phyloP scores from a whole-genome alignment of 2,113 vertebrate genomes.

The Aramus guarauna region DNA sequence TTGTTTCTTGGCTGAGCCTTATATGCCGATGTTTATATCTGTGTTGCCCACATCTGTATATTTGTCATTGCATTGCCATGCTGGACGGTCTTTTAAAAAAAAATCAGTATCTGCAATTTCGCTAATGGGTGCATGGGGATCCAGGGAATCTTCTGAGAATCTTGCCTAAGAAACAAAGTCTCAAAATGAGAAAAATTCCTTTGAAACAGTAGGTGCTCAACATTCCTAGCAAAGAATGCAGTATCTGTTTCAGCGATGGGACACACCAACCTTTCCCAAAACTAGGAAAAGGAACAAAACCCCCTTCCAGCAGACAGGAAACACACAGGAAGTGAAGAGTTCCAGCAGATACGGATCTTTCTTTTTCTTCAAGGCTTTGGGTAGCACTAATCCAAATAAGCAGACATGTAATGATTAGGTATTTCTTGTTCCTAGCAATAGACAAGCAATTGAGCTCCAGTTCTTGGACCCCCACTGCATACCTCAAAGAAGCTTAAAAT shows the following conservation, averaged over 20 bases:
- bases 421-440: background rate
- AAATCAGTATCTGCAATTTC: background rate
- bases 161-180: background rate
- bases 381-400: background rate
- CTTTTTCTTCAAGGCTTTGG: background rate
- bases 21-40: background rate
- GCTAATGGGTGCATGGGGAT: background rate
- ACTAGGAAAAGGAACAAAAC: background rate
- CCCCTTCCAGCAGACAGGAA: background rate
- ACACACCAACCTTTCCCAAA: background rate
- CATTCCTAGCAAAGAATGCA: background rate
- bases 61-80: background rate
- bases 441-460: background rate
- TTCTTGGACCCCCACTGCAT: background rate
- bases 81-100: background rate
- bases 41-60: background rate
- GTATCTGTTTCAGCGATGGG: background rate
- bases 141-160: background rate
- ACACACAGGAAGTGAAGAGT: background rate
- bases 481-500: constrained; percentile 50
- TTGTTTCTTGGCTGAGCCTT: background rate
- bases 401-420: background rate
- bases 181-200: background rate
- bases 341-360: background rate
- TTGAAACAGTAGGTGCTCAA: background rate